A percentile compares a stretch with the other conserved stretches of the same genome.
Conservation (phyloP, 2,888 invertebrate genomes). For the Eupeodes luniger region DNA sequence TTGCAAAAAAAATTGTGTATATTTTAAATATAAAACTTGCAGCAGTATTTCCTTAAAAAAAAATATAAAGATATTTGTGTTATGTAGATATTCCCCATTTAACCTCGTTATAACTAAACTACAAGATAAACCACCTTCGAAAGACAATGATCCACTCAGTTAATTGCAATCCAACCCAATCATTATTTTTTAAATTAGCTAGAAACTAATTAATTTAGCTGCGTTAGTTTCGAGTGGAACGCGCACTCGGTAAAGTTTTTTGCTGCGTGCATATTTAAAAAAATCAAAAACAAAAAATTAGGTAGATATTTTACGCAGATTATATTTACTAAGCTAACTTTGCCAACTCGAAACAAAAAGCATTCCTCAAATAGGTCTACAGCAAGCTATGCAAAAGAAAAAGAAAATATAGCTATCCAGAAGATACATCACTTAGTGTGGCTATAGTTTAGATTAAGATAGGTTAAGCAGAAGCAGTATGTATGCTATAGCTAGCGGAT, state of each 20-base stretch:
- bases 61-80: background rate
- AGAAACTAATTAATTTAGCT: conserved; percentile 53
- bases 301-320: conserved; percentile 45
- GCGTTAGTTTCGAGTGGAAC: background rate
- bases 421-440: conserved; percentile 56
- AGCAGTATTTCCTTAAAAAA: conserved; percentile 17
- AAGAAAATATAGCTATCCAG: conserved; percentile 44
- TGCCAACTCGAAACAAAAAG: conserved; percentile 20
- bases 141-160: conserved; percentile 27
- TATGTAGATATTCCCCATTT: background rate
- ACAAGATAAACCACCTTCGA: conserved; percentile 18
- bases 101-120: conserved; percentile 13
- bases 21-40: background rate
- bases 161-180: background rate
- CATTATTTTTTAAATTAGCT: background rate
- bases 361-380: conserved; percentile 10
- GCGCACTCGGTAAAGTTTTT: conserved; percentile 8
- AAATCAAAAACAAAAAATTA: conserved; percentile 8
- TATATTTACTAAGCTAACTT: background rate
- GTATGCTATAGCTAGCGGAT: no score
- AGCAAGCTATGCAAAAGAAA: background rate
- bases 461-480: no score
- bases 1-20: background rate
- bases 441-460: no score
- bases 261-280: conserved; percentile 62